phyloP scores from a whole-genome alignment of 2,888 invertebrate species.

The Microctonus brassicae region DNA sequence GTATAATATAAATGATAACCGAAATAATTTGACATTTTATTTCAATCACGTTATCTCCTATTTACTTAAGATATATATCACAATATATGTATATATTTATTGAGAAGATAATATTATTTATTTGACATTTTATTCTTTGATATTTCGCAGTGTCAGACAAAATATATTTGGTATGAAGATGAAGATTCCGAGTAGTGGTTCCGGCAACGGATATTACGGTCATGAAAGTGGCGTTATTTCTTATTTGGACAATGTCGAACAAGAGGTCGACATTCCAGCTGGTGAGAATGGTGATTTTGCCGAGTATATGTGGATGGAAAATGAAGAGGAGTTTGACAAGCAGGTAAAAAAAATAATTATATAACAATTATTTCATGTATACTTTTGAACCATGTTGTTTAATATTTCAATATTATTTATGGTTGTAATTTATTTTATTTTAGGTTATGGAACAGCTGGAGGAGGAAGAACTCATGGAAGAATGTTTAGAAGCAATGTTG shows the following conservation, averaged over 20 bases:
- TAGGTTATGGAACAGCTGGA: constrained; percentile 88
- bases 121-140: constrained; percentile 29
- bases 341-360: constrained; percentile 76
- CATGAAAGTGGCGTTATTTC: constrained; percentile 65
- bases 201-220: constrained; percentile 68
- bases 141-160: constrained; percentile 35
- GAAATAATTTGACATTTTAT: background rate
- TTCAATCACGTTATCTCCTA: background rate
- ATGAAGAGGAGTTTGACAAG: constrained; percentile 92
- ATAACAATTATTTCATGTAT: constrained; percentile 25
- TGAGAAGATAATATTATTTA: background rate
- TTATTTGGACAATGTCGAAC: constrained; percentile 60
- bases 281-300: constrained; percentile 81
- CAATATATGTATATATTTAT: background rate
- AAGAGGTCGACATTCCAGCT: constrained; percentile 67
- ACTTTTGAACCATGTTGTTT: background rate
- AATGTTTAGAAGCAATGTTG: constrained; percentile 87
- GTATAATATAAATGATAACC: background rate
- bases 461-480: constrained; percentile 89
- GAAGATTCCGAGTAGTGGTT: constrained; percentile 67
- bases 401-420: background rate
- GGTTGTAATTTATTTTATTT: background rate
- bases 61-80: background rate
- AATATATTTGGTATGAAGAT: constrained; percentile 64
- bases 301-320: constrained; percentile 96